phyloP scores from a whole-genome alignment of 2,888 invertebrate species.

The Oxyteleia sp. region DNA sequence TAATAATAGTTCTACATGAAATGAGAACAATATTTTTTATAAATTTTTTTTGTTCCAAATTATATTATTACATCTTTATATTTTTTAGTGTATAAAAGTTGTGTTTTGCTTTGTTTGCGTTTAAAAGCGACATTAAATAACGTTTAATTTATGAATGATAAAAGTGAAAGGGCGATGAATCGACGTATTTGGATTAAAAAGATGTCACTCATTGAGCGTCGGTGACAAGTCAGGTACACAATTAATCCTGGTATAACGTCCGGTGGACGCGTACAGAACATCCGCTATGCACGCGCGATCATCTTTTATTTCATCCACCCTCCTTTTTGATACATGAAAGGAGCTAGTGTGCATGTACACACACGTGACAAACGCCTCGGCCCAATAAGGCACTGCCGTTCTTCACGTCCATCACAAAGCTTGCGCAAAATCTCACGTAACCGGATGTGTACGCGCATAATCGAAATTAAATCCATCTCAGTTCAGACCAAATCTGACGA shows the following conservation, averaged over 20 bases:
- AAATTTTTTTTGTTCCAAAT: no score
- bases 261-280: conserved; percentile 85
- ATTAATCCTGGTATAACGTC: conserved; percentile 77
- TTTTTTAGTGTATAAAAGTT: no score
- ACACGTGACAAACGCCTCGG: conserved; percentile 29
- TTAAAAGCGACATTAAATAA: no score
- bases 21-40: no score
- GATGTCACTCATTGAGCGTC: conserved; percentile 23
- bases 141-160: conserved; percentile 3
- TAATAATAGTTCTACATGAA: no score
- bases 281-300: conserved; percentile 77
- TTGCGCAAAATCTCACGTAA: conserved; percentile 64
- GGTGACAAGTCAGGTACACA: conserved; percentile 78
- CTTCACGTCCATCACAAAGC: conserved; percentile 39
- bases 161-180: conserved; percentile 41
- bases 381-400: conserved; percentile 57
- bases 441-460: conserved; percentile 50
- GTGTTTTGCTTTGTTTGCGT: no score
- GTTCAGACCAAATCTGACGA: conserved; percentile 6
- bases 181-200: conserved; percentile 42
- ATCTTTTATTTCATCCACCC: conserved; percentile 60
- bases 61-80: no score
- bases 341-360: background rate
- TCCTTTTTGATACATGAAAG: conserved; percentile 38
- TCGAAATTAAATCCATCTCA: conserved; percentile 37